Conservation (phyloP, 2,797 vertebrate genomes). For the Sparidentex hasta region DNA sequence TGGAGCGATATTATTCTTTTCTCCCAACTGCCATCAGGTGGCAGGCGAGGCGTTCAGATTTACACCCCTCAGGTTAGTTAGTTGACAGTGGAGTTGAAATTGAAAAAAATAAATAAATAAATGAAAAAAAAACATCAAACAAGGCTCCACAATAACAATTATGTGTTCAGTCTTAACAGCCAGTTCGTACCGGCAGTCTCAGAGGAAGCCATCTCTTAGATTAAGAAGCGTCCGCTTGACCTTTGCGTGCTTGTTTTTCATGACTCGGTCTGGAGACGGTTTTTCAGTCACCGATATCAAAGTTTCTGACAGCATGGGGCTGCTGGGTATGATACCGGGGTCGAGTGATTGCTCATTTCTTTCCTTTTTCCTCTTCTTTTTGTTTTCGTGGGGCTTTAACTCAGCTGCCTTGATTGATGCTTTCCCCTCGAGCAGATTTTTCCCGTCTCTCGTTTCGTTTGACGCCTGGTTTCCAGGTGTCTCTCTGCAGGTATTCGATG, state of each 20-base stretch:
- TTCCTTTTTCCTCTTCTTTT: conserved; percentile 3
- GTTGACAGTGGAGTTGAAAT: neutral
- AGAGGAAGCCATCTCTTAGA: conserved; percentile 11
- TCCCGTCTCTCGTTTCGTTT: neutral
- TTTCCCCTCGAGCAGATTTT: neutral
- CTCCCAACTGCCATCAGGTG: conserved; percentile 11
- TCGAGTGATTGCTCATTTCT: neutral
- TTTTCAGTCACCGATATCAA: neutral
- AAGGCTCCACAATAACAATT: neutral
- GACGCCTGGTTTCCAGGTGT: neutral
- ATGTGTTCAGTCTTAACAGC: neutral
- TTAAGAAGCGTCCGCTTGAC: conserved; percentile 42
- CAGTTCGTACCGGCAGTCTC: neutral
- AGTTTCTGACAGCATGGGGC: neutral
- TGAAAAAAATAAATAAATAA: too few relatives aligned
- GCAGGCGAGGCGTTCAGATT: conserved; percentile 2
- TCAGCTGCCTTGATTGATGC: neutral
- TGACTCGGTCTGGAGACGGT: neutral
- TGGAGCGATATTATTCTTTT: neutral
- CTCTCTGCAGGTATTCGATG: neutral
- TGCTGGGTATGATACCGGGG: neutral
- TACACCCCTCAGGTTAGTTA: neutral
- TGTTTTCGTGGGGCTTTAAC: neutral
- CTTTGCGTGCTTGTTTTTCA: neutral
- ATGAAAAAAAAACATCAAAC: neutral